Base-by-base conservation (phyloP, 2,888 invertebrate genomes). In the Cheilosia pagana region DNA sequence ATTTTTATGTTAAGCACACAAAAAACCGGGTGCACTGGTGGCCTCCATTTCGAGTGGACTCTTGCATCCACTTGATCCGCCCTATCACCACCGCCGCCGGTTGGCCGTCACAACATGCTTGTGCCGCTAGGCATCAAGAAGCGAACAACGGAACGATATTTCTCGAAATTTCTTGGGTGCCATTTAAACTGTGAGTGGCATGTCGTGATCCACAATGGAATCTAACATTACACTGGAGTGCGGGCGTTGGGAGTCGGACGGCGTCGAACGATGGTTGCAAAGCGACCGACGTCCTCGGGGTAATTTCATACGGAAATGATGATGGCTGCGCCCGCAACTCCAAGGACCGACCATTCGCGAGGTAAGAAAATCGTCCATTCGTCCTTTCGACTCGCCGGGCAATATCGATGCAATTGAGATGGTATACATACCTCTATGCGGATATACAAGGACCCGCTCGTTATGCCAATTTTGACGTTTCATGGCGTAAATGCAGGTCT, bases 1-100 rank as follows among this genome's bases (percentile, higher is more conserved):
- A 85, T 76, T 85, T 85, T 76, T 85, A 76, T 81, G 71, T 45
- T 76, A 67, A 85, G 65, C 53, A 81, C 55, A 76, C 57, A 79
- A 21, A 82, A 28, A 71, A 71, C 60, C 25, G 35, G 48, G n/a
- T 53, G 60, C 41, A 82, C 72, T 81, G 60, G 55, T 72, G 67
- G 31, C 53, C 67, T 67, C 71, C 53, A 81, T 62, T 72, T 77
- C 53, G 35, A 53, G 60, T 72, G 53, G 72, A 81, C 75, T 76
- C 75, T 70, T 65, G 81, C 59, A 60, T 60, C 60, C 59, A 65
- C 59, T 77, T 67, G 77, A 77, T 48, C 77, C 65, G 3, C 5
- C 53, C 72, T 43, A 60, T 45, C 43, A 16, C 43, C 48, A 31
- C 21, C 62, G 57, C 39, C 31, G 14, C 52, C 43, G 14, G 19